Conservation (phyloP, 2,113 vertebrate genomes). For the Grallaria varia region DNA sequence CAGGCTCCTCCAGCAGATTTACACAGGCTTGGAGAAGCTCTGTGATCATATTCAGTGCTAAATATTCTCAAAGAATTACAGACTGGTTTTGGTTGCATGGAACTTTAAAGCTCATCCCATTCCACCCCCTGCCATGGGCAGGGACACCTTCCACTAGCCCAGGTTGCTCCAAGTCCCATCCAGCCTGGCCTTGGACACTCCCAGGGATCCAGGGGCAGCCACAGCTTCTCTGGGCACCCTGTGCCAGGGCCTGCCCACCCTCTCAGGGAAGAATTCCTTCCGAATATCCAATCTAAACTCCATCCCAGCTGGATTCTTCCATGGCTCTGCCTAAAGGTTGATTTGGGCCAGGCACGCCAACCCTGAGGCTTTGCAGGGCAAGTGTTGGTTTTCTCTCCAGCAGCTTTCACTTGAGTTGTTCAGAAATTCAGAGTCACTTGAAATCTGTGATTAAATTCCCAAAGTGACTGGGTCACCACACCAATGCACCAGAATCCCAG, state of each 20-base stretch:
- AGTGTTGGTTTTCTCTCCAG: not conserved
- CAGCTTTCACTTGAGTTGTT: not conserved
- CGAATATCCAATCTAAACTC: not conserved
- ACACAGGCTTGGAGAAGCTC: not conserved
- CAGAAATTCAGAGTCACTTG: not conserved
- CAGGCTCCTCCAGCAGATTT: not conserved
- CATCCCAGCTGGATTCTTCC: no score
- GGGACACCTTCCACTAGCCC: not conserved
- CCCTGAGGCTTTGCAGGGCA: not conserved
- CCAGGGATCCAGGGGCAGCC: not conserved
- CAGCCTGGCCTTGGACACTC: not conserved
- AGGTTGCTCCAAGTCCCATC: not conserved
- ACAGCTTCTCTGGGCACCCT: not conserved
- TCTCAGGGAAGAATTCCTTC: not conserved
- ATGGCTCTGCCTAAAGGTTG: no score
- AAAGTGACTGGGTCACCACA: not conserved
- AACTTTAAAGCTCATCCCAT: not conserved
- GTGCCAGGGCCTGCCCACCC: not conserved
- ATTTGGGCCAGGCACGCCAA: not conserved
- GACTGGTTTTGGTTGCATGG: not conserved
- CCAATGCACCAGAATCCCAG: fast-evolving
- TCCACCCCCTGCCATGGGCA: not conserved
- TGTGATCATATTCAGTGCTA: not conserved
- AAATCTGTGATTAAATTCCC: not conserved
- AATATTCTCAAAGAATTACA: not conserved